A percentile compares a stretch with the other conserved stretches of the same genome.
phyloP scores from a whole-genome alignment of 2,888 invertebrate genomes.

The Odontocolon sp. region DNA sequence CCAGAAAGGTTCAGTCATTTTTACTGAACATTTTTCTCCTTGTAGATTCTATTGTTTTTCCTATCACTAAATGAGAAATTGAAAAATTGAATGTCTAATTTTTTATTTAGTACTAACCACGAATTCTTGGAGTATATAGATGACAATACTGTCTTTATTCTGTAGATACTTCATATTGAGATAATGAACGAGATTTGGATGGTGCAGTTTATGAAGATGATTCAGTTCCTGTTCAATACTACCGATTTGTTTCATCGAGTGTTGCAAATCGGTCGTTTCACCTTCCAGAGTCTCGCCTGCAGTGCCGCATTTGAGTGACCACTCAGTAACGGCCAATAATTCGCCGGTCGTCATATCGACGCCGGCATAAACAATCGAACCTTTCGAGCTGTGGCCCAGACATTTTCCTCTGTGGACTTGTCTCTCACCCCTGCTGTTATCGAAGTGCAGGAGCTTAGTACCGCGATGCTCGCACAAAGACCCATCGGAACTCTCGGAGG shows the following conservation, averaged over 20 bases:
- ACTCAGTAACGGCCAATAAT: conserved; percentile 88
- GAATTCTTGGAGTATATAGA: conserved; percentile 88
- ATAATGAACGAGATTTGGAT: conserved; percentile 89
- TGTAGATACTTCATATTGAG: conserved; percentile 86
- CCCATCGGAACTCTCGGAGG: conserved; percentile 83
- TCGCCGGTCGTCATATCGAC: conserved; percentile 89
- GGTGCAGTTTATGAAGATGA: conserved; percentile 86
- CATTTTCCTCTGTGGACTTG: conserved; percentile 89
- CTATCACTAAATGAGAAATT: too few relatives aligned
- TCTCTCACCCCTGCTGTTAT: conserved; percentile 82
- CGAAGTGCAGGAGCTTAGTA: conserved; percentile 83
- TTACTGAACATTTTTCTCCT: too few relatives aligned
- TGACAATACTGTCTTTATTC: conserved; percentile 84
- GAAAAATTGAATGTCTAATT: too few relatives aligned
- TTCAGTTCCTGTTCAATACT: conserved; percentile 91
- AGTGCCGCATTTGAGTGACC: conserved; percentile 83
- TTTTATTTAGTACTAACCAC: conserved; percentile 81
- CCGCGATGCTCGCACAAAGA: conserved; percentile 83
- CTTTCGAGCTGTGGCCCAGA: conserved; percentile 88
- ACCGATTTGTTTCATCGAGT: conserved; percentile 83
- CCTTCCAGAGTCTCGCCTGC: conserved; percentile 55
- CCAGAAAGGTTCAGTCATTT: too few relatives aligned
- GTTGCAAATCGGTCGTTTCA: conserved; percentile 70
- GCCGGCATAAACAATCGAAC: conserved; percentile 88
- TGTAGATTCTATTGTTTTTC: too few relatives aligned